Evolutionary conservation across 1,140 invertebrate genomes (phyloP), one percentile per base, ranked within the genome.

Genomic region (Myzus persicae): DNA sequence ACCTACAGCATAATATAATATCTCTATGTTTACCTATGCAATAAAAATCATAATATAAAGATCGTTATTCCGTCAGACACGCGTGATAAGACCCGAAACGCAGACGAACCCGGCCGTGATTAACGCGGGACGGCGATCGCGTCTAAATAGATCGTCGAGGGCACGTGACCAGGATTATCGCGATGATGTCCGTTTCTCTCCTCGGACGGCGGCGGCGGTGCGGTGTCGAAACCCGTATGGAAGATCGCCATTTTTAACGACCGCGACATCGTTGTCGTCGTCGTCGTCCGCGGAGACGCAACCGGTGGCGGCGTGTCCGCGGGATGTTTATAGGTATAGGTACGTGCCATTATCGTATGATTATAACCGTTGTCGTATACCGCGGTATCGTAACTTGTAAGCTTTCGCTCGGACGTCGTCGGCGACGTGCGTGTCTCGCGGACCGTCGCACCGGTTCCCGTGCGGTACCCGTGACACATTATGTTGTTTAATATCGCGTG

Each of bases 171-270:
- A 24, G 36, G 59, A n/a, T 36, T n/a, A 76, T n/a, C 59, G n/a
- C 31, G 59, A 76, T 20, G n/a, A n/a, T n/a, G 31, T 76, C 20
- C n/a, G n/a, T 76, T 36, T n/a, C 31, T n/a, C 59, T 76, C 59
- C 11, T 0, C n/a, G 31, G 59, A n/a, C 59, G 31, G 59, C 59
- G n/a, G n/a, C n/a, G 8, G 59, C 31, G 46, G 46, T 48, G 9
- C 59, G 4, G 31, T 76, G 59, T n/a, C 31, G 14, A 84, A 84
- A 84, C 82, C 82, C 31, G 82, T 84, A 84, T 42, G 82, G 38
- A 84, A 84, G 82, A 84, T 84, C 11, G 82, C 82, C 82, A 24
- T 84, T 84, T 42, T 84, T 84, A 84, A 84, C 82, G 38, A 40
- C 24, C 40, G 40, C 8, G 2, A 42, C n/a, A 38, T 81, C 76